Base-by-base conservation (phyloP, 1,140 invertebrate species). In the Dreissena polymorpha region DNA sequence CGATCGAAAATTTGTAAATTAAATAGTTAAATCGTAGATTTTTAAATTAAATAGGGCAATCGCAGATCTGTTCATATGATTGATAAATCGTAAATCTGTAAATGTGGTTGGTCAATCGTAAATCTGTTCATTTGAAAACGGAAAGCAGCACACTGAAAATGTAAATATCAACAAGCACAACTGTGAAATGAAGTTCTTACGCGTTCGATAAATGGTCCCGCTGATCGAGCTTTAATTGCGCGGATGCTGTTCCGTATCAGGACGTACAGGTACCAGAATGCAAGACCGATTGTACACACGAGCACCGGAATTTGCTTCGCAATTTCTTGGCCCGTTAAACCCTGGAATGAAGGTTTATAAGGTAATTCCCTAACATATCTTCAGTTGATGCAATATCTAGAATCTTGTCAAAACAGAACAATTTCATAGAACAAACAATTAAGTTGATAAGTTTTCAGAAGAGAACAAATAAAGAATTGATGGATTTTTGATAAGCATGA, bases 231-330 rank as follows among this genome's bases (percentile, higher is more conserved):
- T 57, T 57, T 68, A 6, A 78, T 51, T 49, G 55, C 27, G 0
- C 69, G 23, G 8, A 53, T n/a, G 3, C 18, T 25, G 27, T 69
- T 27, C 16, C n/a, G 10, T n/a, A 69, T 25, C 3, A 78, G 14
- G 53, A 78, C 69, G 49, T 55, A 78, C 21, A 21, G 63, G 39
- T 69, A 78, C 51, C 76, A 29, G 0, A 78, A 50, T 18, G 68
- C 53, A 50, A 78, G 21, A 29, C 65, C 50, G 10, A 78, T 1
- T n/a, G 57, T n/a, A 57, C 76, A 78, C 29, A 78, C n/a, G 8
- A 78, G 10, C 16, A 70, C 53, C 29, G 76, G 76, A 49, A 67
- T 50, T 50, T 70, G 50, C 0, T 49, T 29, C 18, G 76, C 76
- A 53, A 78, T 78, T 14, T 25, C 27, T 29, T 53, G 16, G 27